Evolutionary conservation across 2,113 vertebrate species (phyloP), one percentile per base, ranked within the genome.

Genomic region (Agelaius tricolor): DNA sequence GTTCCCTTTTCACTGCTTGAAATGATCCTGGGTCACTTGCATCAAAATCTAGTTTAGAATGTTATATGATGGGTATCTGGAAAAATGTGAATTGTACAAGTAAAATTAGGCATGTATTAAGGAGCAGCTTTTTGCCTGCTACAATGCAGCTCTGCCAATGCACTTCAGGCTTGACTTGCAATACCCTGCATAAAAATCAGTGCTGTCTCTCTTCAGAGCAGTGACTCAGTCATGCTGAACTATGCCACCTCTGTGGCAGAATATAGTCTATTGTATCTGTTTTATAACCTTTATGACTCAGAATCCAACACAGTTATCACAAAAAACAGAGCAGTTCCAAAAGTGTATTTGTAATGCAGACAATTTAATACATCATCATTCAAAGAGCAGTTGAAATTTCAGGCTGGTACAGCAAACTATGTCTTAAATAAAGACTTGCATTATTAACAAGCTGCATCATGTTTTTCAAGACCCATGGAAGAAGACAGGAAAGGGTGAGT

Each of bases 241-340:
- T 87, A n/a, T 87, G 73, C 69, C 69, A 84, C 73, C 51, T 87
- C 83, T 84, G 69, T 90, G 77, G 44, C 80, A 78, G 74, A 93
- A 95, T 81, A 46, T 76, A 84, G 83, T 61, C 73, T 81, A 49
- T 84, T 87, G 20, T 87, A 84, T 81, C 49, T 78, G 69, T 17
- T 94, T 72, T 84, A 65, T 76, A 92, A 95, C 80, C 77, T 88
- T 89, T 61, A n/a, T 88, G 92, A 95, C 61, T 97, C 94, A 95
- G 82, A 90, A 90, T 44, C 44, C 75, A 92, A 69, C 87, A 68
- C 15, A 67, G 46, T 49, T 89, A 93, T 87, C 77, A 72, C 39
- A 61, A 72, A 93, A 86, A 91, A 46, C 69, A 89, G 58, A 85
- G 68, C 44, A 75, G 33, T 55, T 94, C 39, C 33, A 93, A 62